phyloP scores from a whole-genome alignment of 2,113 vertebrate species.

The Reinhardtius hippoglossoides region DNA sequence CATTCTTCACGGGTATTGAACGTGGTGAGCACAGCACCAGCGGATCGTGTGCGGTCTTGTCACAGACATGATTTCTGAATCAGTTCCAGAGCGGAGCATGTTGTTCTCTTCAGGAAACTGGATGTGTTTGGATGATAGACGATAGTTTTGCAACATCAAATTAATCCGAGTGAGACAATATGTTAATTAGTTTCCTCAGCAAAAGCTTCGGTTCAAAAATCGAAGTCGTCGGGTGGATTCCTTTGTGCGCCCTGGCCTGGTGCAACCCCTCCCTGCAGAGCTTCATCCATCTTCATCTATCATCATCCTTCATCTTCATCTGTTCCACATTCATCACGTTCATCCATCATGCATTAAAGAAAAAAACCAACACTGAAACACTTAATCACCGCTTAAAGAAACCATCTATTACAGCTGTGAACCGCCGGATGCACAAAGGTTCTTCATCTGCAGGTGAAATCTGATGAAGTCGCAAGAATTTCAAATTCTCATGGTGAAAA shows the following conservation, averaged over 20 bases:
- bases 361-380: not conserved
- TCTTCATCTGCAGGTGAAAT: not conserved
- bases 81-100: constrained; percentile 3
- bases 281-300: constrained; percentile 41
- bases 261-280: not conserved
- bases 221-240: too few species aligned
- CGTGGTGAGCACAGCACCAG: constrained; percentile 17
- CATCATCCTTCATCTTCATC: constrained; percentile 25
- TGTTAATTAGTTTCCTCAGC: too few species aligned
- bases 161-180: not conserved
- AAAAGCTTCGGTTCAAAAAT: too few species aligned
- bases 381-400: not conserved
- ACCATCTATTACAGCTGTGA: not conserved
- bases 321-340: constrained; percentile 24
- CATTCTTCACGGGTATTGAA: constrained; percentile 62
- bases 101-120: not conserved
- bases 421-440: too few species aligned
- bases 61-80: constrained; percentile 39
- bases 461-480: not conserved
- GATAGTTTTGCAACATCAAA: not conserved
- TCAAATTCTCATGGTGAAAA: too few species aligned
- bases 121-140: not conserved
- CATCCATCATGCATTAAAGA: constrained; percentile 10
- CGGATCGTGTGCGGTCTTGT: constrained; percentile 49
- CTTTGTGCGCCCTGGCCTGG: too few species aligned